Percentiles rank a stretch among this genome's conserved stretches.
These are phyloP conservation scores for Clamator glandarius DNA, from an alignment of 2,797 vertebrate genomes.

Conservation along the genomic window DNA sequence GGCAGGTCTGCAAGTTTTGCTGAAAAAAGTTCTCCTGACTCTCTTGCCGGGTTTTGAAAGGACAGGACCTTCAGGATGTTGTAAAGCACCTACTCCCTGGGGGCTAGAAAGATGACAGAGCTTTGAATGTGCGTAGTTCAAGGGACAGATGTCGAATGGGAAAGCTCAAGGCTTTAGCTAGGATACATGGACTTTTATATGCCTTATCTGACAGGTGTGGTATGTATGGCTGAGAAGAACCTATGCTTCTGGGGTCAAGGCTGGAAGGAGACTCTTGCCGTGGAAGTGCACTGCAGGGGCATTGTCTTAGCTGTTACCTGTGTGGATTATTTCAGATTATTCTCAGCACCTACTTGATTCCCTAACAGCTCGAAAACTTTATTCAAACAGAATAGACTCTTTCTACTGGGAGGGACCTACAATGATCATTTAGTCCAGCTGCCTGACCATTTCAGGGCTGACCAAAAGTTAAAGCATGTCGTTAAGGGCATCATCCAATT, in stretches of 20 bases:
- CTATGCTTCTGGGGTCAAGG: background rate
- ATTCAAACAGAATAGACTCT: background rate
- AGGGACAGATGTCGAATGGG: background rate
- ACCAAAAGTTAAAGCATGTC: too few species aligned
- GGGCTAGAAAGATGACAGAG: background rate
- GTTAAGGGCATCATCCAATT: too few species aligned
- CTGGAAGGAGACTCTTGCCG: background rate
- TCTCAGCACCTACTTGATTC: background rate
- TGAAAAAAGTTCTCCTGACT: background rate
- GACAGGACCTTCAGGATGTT: background rate
- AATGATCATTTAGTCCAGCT: background rate
- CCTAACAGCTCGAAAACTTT: background rate
- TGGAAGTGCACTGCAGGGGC: background rate
- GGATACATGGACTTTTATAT: rapidly evolving
- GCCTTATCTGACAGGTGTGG: too few species aligned
- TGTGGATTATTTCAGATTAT: background rate
- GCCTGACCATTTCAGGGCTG: too few species aligned
- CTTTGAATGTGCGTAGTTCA: background rate
- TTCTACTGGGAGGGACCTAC: background rate
- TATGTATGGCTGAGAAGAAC: rapidly evolving
- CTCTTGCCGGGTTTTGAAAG: background rate
- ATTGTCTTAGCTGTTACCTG: background rate
- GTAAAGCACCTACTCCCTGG: background rate
- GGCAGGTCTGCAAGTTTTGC: background rate
- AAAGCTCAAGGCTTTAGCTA: background rate